A percentile compares a stretch with the other conserved stretches of the same genome.
phyloP scores from a whole-genome alignment of 2,888 invertebrate genomes.

The Kuschelorhynchus macadamiae region DNA sequence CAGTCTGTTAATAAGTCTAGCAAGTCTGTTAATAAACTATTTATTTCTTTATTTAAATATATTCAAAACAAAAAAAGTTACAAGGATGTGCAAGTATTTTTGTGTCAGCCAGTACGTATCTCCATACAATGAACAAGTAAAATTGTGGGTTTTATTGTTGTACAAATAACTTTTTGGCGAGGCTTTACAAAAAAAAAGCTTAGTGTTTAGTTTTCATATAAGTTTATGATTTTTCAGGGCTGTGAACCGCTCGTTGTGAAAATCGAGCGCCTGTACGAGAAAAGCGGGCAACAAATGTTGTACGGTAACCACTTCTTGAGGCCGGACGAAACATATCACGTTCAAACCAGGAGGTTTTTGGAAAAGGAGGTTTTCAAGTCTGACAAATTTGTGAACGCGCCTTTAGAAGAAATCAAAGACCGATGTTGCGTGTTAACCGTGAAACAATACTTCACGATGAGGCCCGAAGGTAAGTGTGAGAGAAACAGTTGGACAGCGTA shows the following conservation, averaged over 20 bases:
- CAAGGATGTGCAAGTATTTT: too few relatives aligned
- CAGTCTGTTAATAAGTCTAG: too few relatives aligned
- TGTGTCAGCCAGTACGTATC: too few relatives aligned
- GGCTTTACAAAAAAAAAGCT: too few relatives aligned
- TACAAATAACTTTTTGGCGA: too few relatives aligned
- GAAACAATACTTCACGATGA: slow-evolving; percentile 92
- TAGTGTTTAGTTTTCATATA: too few relatives aligned
- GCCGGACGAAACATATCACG: slow-evolving; percentile 96
- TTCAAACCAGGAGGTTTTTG: slow-evolving; percentile 94
- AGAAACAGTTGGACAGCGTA: too few relatives aligned
- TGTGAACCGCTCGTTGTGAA: slow-evolving; percentile 79
- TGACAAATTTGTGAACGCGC: slow-evolving; percentile 87
- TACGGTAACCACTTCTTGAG: slow-evolving; percentile 93
- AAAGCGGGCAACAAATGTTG: slow-evolving; percentile 86
- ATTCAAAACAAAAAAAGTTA: too few relatives aligned
- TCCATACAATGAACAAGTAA: too few relatives aligned
- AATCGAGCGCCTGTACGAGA: slow-evolving; percentile 84
- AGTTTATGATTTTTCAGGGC: slow-evolving; percentile 54
- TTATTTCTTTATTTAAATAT: too few relatives aligned
- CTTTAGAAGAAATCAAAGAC: slow-evolving; percentile 87
- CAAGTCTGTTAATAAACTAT: too few relatives aligned
- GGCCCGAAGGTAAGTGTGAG: slow-evolving; percentile 85
- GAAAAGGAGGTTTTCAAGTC: slow-evolving; percentile 98
- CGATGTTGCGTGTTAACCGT: slow-evolving; percentile 95
- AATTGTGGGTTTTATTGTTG: too few relatives aligned